Conservation (phyloP, 2,797 vertebrate species). For the Scolopax rusticola region DNA sequence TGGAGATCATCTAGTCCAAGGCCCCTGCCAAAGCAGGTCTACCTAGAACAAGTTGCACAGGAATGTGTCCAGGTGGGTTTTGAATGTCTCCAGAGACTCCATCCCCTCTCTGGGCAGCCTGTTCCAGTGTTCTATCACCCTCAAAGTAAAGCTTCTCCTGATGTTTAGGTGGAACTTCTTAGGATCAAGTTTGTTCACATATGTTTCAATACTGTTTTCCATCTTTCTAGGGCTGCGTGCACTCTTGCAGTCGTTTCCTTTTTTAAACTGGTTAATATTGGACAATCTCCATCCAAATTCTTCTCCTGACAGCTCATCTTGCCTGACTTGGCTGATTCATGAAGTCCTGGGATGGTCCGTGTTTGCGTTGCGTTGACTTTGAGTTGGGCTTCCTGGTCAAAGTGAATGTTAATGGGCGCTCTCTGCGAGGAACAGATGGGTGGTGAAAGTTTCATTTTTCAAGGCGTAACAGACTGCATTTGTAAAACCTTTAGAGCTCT, state of each 20-base stretch:
- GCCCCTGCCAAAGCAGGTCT: too few species aligned
- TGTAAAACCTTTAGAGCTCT: slow-evolving; percentile 16
- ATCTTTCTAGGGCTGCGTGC: background rate
- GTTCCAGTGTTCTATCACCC: too few species aligned
- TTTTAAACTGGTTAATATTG: background rate
- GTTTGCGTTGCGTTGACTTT: fast-evolving
- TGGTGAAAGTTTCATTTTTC: slow-evolving; percentile 30
- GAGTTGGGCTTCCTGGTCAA: background rate
- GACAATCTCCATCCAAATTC: background rate
- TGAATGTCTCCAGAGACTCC: too few species aligned
- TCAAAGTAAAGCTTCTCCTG: too few species aligned
- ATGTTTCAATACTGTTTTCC: background rate
- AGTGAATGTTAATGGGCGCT: background rate
- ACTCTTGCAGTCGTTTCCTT: background rate
- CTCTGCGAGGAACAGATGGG: slow-evolving; percentile 40
- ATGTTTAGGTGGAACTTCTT: too few species aligned
- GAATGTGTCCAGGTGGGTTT: too few species aligned
- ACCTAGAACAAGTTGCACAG: too few species aligned
- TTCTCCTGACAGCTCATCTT: background rate
- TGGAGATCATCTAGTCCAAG: too few species aligned
- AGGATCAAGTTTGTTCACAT: too few species aligned
- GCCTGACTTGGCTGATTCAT: background rate
- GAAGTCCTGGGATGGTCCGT: background rate
- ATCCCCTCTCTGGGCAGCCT: too few species aligned
- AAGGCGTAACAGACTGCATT: background rate